These are phyloP conservation scores for Ophion costatus DNA, from an alignment of 2,888 invertebrate genomes.

Conservation along the genomic window DNA sequence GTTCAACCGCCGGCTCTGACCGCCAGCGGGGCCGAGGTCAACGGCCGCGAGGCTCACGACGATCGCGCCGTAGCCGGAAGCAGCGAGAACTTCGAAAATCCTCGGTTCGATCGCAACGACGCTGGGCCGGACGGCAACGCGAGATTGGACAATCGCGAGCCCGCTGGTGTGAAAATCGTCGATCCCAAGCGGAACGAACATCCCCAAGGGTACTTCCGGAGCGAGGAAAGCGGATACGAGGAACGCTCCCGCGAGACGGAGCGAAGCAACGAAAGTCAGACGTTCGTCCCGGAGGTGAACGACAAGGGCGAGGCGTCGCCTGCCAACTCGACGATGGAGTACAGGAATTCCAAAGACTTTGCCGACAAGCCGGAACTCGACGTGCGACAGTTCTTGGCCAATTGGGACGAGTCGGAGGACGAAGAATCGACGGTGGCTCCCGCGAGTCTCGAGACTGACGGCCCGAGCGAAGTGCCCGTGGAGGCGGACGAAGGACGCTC, in stretches of 20 bases:
- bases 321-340: conserved; percentile 41
- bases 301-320: conserved; percentile 41
- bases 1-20: background rate
- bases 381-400: conserved; percentile 82
- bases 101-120: conserved; percentile 62
- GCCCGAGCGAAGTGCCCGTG: background rate
- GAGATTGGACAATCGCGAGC: background rate
- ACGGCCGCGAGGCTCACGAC: background rate
- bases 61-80: background rate
- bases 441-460: background rate
- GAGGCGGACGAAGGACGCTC: no score
- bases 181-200: conserved; percentile 54
- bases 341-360: conserved; percentile 73
- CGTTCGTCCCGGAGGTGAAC: conserved; percentile 47
- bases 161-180: background rate
- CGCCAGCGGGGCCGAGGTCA: background rate
- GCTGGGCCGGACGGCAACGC: background rate
- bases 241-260: conserved; percentile 53
- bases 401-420: conserved; percentile 82
- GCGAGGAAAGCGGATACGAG: conserved; percentile 50
- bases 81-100: conserved; percentile 56
- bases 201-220: conserved; percentile 62
- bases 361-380: conserved; percentile 81
- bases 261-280: conserved; percentile 60
- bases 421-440: conserved; percentile 65